Base-by-base conservation (phyloP, 2,888 invertebrate genomes). In the Tubulanus polymorphus region DNA sequence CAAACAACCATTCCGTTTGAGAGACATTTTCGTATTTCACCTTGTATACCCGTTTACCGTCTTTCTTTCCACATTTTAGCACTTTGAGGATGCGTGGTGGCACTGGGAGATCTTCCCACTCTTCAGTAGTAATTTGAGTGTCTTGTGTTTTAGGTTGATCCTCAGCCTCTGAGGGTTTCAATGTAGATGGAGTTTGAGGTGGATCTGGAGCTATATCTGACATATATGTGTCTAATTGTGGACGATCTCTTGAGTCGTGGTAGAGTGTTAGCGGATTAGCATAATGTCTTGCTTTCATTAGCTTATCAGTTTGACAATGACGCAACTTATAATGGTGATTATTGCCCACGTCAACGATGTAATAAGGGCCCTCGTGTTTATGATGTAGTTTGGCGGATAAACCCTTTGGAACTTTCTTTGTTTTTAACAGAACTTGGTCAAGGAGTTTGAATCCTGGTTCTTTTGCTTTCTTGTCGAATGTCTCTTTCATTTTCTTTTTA, bases 281-380 rank as follows among this genome's bases (percentile, higher is more conserved):
- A 45, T 52, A 30, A n/a, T 37, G 23, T 15, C 45, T 27, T 27
- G 20, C 45, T 29, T 51, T 51, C 26, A 51, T 29, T 30, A 35
- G 2, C n/a, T 35, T 48, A 35, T 56, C 29, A 2, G 47, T 48
- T 23, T 26, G 12, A 20, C 56, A 53, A 15, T 50, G 23, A 25
- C 49, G 35, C 12, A 60, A 29, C 49, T 46, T 48, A 37, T 57
- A 57, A 10, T 54, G 57, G 45, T 51, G 35, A 27, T 57, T 53
- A 6, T 41, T 46, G 55, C 6, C 56, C 5, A 48, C 12, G 3
- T 41, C 49, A 6, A 25, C 23, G 3, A 58, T 58, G 25, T 60
- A 48, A 48, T 49, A 60, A 15, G 60, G 60, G 3, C 60, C 60
- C 23, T 53, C 47, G 25, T 26, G 53, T 37, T 54, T 54, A 25